Conservation (phyloP, 2,113 vertebrate genomes). For the Athene noctua region DNA sequence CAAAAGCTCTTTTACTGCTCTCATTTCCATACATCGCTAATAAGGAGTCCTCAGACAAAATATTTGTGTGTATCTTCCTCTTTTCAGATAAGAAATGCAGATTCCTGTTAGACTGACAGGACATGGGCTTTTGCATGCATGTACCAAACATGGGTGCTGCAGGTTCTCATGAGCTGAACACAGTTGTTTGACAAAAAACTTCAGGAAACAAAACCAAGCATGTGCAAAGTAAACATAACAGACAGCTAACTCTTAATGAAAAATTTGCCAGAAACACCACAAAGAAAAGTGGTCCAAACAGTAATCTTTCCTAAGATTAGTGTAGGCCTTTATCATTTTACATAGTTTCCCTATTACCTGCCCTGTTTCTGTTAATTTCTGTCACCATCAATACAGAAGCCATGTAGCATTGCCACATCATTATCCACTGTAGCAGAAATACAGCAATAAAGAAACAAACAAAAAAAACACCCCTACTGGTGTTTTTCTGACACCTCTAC, state of each 20-base stretch:
- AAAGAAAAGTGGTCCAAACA: not conserved
- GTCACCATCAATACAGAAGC: not conserved
- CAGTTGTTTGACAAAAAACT: not conserved
- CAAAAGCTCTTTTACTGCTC: not conserved
- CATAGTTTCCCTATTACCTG: not conserved
- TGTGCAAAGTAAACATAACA: not conserved
- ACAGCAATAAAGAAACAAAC: not conserved
- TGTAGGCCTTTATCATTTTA: not conserved
- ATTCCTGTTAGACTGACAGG: not conserved
- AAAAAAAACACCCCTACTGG: not conserved
- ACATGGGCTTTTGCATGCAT: rapidly evolving
- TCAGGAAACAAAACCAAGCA: not conserved
- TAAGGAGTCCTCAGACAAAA: not conserved
- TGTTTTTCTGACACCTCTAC: not conserved
- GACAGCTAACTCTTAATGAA: not conserved
- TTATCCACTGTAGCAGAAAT: not conserved
- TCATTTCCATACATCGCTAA: not conserved
- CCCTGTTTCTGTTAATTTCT: not conserved
- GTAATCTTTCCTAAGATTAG: not conserved
- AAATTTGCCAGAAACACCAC: not conserved
- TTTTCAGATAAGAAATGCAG: not conserved
- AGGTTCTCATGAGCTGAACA: rapidly evolving
- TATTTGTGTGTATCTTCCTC: not conserved
- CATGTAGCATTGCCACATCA: not conserved
- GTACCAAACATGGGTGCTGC: rapidly evolving